Base-by-base conservation (phyloP, 2,113 vertebrate species). In the Campylorhamphus procurvoides region DNA sequence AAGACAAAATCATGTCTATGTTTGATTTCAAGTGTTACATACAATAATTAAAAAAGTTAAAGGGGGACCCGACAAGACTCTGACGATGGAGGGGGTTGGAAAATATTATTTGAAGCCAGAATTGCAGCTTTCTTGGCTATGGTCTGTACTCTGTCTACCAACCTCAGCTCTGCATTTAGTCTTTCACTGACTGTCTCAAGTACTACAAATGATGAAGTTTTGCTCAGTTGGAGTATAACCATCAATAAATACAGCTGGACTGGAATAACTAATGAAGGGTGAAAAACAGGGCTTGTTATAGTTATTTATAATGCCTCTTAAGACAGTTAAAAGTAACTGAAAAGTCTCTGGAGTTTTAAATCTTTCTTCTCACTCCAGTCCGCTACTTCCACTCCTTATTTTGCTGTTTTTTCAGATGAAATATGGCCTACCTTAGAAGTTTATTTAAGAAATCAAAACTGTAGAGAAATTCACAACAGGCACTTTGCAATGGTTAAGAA, bases 51-150 rank as follows among this genome's bases (percentile, higher is more conserved):
- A 78, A 91, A 55, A 91, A 90, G 53, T 78, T 90, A 90, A 92
- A 66, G 84, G 71, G 52, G 64, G 47, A 95, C 60, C 89, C 84
- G 86, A 77, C 37, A 89, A 85, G 37, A 59, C 76, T 87, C 67
- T 87, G 80, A 87, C 56, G 90, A 58, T 40, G 77, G 47, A 94
- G 24, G 6, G 60, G 63, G 18, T 63, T 96, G 77, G 82, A 96
- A 97, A 97, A 96, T 56, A 79, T 37, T 47, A 58, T 92, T 7
- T 92, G 47, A 64, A 94, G 87, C 63, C 92, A 96, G 80, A 96
- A 88, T 76, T 87, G 66, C 56, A 92, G 68, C 50, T 88, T 86
- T 87, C 63, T 68, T 87, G 86, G 82, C 93, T 92, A 14, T 84
- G 53, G 33, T 72, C 50, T 84, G 60, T 80, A 7, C 37, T 76